Conservation (phyloP, 2,113 vertebrate genomes). For the Paracyprichromis sp. region DNA sequence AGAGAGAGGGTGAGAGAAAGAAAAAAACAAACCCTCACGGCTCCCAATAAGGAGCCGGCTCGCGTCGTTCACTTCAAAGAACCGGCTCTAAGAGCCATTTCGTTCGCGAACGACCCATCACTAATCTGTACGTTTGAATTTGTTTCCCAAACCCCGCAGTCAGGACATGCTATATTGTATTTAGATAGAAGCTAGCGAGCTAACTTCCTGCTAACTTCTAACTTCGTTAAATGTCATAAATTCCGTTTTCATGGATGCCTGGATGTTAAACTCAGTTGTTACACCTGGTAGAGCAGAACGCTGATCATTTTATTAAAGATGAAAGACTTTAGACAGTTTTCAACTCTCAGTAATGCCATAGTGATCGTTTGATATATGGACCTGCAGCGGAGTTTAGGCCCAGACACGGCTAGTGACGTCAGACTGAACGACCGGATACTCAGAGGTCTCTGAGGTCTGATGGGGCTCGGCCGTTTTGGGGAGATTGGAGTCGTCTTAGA, state of each 20-base stretch:
- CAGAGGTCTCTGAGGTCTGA: background rate
- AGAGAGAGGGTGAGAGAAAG: too few relatives aligned
- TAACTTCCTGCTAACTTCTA: background rate
- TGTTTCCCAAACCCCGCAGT: too few relatives aligned
- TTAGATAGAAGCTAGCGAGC: background rate
- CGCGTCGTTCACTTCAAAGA: too few relatives aligned
- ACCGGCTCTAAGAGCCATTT: too few relatives aligned
- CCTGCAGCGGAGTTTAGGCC: background rate
- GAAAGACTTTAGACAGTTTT: background rate
- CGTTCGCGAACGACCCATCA: too few relatives aligned
- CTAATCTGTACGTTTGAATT: accelerated
- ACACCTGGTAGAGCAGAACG: background rate
- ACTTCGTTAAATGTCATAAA: background rate
- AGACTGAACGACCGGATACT: accelerated
- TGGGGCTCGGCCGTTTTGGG: accelerated
- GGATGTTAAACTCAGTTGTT: accelerated
- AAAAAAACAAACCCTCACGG: too few relatives aligned
- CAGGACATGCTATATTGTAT: background rate
- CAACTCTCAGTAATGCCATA: accelerated
- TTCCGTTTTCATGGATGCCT: accelerated
- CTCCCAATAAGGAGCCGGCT: too few relatives aligned
- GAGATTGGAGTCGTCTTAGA: background rate
- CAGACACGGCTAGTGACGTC: background rate
- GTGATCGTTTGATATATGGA: background rate
- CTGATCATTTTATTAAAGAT: background rate